phyloP scores from a whole-genome alignment of 2,113 vertebrate genomes.

The Oryzias woworae region DNA sequence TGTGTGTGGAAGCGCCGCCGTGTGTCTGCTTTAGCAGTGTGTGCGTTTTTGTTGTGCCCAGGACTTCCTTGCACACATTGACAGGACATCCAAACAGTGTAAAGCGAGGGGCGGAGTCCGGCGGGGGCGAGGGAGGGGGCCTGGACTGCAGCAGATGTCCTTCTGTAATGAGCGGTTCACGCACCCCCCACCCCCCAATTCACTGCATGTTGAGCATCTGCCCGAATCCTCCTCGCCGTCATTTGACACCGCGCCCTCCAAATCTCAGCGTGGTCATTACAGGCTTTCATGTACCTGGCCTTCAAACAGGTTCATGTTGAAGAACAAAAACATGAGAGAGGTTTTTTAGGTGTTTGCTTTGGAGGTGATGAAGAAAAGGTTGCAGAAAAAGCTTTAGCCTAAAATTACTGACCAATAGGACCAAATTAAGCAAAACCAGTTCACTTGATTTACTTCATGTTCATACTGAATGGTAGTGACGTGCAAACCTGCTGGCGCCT shows the following conservation, averaged over 20 bases:
- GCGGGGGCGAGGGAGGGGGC: slow-evolving; percentile 25
- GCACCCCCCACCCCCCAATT: slow-evolving; percentile 32
- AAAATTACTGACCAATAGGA: too few relatives aligned
- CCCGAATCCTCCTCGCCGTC: slow-evolving; percentile 53
- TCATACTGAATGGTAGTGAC: too few relatives aligned
- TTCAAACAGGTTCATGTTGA: slow-evolving; percentile 12
- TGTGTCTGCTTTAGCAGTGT: neutral
- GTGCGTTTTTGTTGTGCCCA: slow-evolving; percentile 48
- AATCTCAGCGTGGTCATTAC: slow-evolving; percentile 49
- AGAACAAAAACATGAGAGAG: neutral
- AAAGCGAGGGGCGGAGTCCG: slow-evolving; percentile 58
- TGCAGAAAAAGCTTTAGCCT: too few relatives aligned
- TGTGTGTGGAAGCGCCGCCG: slow-evolving; percentile 5
- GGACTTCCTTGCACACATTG: slow-evolving; percentile 36
- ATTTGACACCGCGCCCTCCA: slow-evolving; percentile 61
- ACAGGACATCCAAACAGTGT: slow-evolving; percentile 70
- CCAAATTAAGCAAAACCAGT: too few relatives aligned
- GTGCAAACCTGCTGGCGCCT: too few relatives aligned
- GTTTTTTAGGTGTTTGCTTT: neutral
- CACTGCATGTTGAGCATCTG: slow-evolving; percentile 62
- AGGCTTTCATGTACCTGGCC: slow-evolving; percentile 47
- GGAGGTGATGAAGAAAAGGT: neutral
- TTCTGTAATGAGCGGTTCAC: slow-evolving; percentile 66
- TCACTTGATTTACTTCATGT: too few relatives aligned
- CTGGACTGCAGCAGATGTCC: slow-evolving; percentile 78